Base-by-base conservation (phyloP, 2,113 vertebrate genomes). In the Cettia cetti region DNA sequence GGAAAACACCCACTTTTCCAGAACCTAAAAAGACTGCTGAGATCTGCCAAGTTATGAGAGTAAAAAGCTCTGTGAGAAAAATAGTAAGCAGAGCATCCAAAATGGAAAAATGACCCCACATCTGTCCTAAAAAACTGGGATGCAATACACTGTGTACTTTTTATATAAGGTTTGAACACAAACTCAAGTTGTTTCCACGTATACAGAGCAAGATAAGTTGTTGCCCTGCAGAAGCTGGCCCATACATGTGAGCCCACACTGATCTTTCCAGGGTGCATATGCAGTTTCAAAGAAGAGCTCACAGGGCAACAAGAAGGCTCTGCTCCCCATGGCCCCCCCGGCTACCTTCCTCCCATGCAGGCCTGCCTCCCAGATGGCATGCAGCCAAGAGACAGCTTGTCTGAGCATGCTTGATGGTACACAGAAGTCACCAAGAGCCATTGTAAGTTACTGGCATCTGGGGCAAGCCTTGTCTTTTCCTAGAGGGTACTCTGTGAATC, bases 351-450 rank as follows among this genome's bases (percentile, higher is more conserved):
- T 85, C 30, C 86, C 77, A 24, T 60, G 20, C 35, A 11, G 1
- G n/a, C 26, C 52, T 63, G 56, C 64, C 65, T 94, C 71, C 60
- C 11, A 0, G 13, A 37, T 47, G 86, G 86, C 86, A 66, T 74
- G 69, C 35, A 28, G 92, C 80, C 95, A 95, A 47, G 30, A 90
- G 77, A 78, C 94, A 95, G 95, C 82, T 83, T 93, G 90, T 50
- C 86, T 89, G 76, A 90, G 64, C 79, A 86, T 5, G 44, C 76
- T 9, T 81, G 56, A 93, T 50, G 56, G 68, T 86, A 63, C 76
- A 75, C 52, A 72, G 47, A 54, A 96, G 86, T 90, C 86, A 81
- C 82, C 64, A 74, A 64, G 80, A 84, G 80, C 72, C 72, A 52
- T 5, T 5, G 0, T 9, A 78, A 77, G 68, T 65, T 70, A 56